Evolutionary conservation across 2,888 invertebrate species (phyloP).

Genomic region (Pyrocoelia pectoralis): DNA sequence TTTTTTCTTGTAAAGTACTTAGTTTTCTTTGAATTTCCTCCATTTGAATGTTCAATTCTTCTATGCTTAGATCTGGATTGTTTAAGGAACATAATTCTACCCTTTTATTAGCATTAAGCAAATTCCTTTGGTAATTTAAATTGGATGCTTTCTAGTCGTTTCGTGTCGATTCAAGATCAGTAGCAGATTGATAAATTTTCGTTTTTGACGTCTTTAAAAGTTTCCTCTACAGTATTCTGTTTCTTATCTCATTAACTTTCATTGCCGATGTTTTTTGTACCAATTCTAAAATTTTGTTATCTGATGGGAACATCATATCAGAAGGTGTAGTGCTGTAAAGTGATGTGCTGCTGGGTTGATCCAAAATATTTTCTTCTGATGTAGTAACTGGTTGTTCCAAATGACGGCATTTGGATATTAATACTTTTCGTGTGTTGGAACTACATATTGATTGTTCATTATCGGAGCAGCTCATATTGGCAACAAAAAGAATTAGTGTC

Average conservation of each 20-base stretch:
- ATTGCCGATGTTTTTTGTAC: constrained; percentile 53
- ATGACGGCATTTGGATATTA: constrained; percentile 11
- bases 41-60: constrained; percentile 53
- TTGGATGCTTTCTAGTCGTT: constrained; percentile 54
- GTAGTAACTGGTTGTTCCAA: not conserved
- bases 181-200: constrained; percentile 49
- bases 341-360: not conserved
- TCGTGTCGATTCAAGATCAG: constrained; percentile 51
- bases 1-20: constrained; percentile 35
- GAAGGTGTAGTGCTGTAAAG: not conserved
- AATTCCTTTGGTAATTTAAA: constrained; percentile 51
- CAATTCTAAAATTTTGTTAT: constrained; percentile 41
- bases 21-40: constrained; percentile 47
- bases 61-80: constrained; percentile 44
- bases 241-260: constrained; percentile 47
- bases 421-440: not conserved
- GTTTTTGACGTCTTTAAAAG: constrained; percentile 48
- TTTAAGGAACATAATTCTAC: constrained; percentile 40
- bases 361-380: not conserved
- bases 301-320: constrained; percentile 2
- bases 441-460: constrained; percentile 1
- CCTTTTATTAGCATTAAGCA: constrained; percentile 42
- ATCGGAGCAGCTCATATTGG: constrained; percentile 2
- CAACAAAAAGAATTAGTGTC: not conserved
- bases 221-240: constrained; percentile 48